These are phyloP conservation scores for Anarsia innoxiella DNA, from an alignment of 2,888 invertebrate species.

Conservation along the genomic window DNA sequence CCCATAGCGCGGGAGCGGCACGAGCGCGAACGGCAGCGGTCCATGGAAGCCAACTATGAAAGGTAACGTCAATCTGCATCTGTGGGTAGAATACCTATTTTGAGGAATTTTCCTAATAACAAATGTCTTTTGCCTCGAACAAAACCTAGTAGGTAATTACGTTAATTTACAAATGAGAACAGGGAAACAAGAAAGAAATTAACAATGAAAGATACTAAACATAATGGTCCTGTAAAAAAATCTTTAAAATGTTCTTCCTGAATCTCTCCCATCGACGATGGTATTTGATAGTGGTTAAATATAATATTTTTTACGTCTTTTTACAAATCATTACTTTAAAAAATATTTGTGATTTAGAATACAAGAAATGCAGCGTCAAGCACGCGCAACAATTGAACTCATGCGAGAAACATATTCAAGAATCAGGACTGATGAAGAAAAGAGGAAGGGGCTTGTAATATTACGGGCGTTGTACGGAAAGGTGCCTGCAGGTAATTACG, in stretches of 20 bases:
- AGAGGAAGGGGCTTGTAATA: conserved; percentile 89
- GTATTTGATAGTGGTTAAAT: no score
- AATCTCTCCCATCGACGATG: no score
- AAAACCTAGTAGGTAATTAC: no score
- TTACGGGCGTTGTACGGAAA: conserved; percentile 88
- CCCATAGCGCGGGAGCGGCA: conserved; percentile 87
- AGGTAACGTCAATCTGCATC: conserved; percentile 69
- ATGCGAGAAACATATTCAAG: conserved; percentile 94
- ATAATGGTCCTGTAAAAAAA: no score
- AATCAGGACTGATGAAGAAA: conserved; percentile 86
- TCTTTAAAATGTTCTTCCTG: no score
- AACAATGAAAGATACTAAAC: no score
- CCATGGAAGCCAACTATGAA: conserved; percentile 86
- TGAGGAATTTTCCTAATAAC: no score
- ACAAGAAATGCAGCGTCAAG: conserved; percentile 87
- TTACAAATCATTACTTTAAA: no score
- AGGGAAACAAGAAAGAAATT: no score
- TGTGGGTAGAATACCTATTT: background rate
- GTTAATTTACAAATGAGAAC: no score
- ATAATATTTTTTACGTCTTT: background rate
- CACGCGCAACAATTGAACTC: conserved; percentile 88
- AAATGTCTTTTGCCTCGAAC: no score
- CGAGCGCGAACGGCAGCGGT: conserved; percentile 86
- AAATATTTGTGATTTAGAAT: no score
- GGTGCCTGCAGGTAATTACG: conserved; percentile 67